Conservation (phyloP, 2,797 vertebrate species). For the Scyliorhinus canicula region DNA sequence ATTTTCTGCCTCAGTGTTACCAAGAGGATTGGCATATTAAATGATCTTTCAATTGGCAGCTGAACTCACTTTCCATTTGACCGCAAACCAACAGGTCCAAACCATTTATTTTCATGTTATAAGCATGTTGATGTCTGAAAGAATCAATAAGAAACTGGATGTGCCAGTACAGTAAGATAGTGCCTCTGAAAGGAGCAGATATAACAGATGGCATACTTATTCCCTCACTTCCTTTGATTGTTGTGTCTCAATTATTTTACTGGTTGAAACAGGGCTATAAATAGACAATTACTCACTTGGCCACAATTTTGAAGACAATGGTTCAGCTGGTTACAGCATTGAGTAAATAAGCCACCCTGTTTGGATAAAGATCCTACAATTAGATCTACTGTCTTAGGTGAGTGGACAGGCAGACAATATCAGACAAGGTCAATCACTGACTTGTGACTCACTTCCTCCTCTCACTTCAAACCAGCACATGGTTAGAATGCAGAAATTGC, state of each 20-base stretch:
- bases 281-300: not conserved
- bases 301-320: not conserved
- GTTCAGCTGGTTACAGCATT: not conserved
- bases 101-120: constrained; percentile 4
- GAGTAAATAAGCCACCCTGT: not conserved
- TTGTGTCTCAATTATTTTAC: not conserved
- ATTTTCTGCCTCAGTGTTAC: not conserved
- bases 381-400: not conserved
- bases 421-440: not conserved
- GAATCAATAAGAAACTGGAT: not conserved
- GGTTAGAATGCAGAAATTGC: no score
- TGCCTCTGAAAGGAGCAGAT: not conserved
- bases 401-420: not conserved
- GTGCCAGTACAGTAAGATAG: not conserved
- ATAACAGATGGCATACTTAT: not conserved
- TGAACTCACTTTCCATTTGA: constrained; percentile 25
- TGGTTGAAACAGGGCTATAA: not conserved
- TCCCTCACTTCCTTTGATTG: not conserved
- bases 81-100: constrained; percentile 10
- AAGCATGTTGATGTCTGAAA: not conserved
- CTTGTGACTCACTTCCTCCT: no score
- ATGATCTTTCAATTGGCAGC: not conserved
- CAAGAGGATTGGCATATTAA: not conserved
- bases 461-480: no score
- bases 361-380: not conserved